Percentiles rank a stretch among this genome's conserved stretches.
phyloP scores from a whole-genome alignment of 2,113 vertebrate species.

The Trogon surrucura region DNA sequence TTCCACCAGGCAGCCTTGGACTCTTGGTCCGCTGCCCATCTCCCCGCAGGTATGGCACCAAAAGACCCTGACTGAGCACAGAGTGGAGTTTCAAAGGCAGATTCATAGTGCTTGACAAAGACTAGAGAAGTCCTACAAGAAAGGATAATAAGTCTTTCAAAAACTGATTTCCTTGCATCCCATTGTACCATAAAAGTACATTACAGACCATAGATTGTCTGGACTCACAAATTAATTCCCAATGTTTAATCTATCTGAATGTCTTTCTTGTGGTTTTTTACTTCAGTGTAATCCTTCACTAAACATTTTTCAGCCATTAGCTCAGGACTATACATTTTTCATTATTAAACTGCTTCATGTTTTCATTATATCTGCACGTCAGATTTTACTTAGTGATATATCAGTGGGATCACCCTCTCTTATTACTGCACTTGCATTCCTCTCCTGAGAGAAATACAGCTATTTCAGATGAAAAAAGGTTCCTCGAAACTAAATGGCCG shows the following conservation, averaged over 20 bases:
- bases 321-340: constrained; percentile 68
- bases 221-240: constrained; percentile 69
- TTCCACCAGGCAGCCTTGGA: not conserved
- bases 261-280: constrained; percentile 71
- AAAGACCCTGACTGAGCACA: not conserved
- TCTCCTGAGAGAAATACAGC: constrained; percentile 28
- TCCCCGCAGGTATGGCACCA: not conserved
- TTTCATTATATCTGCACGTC: constrained; percentile 63
- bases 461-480: constrained; percentile 14
- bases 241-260: constrained; percentile 69
- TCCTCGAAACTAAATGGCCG: not conserved
- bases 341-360: constrained; percentile 63
- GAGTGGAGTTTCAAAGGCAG: not conserved
- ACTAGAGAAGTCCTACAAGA: constrained; percentile 12
- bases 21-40: not conserved
- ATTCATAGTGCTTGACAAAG: not conserved
- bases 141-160: not conserved
- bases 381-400: constrained; percentile 60
- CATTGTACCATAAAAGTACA: not conserved
- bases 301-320: constrained; percentile 68
- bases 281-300: constrained; percentile 55
- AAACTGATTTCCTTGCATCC: constrained; percentile 19
- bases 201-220: constrained; percentile 63
- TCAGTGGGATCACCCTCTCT: constrained; percentile 51
- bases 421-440: constrained; percentile 47